Evolutionary conservation across 1,140 invertebrate genomes (phyloP).

Genomic region (Caerostris darwini): DNA sequence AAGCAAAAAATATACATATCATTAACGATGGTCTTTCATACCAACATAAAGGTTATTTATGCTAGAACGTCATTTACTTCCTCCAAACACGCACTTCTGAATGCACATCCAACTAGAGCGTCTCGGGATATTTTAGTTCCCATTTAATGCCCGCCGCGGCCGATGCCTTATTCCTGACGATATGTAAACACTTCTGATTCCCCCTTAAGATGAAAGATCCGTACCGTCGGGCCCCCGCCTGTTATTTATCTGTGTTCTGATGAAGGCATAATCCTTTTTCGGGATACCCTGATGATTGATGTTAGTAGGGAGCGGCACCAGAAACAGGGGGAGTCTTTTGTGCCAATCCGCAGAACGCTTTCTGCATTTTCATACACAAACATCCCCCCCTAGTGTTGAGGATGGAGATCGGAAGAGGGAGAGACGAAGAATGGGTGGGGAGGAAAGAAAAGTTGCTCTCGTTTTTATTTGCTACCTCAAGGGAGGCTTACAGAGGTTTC

Average conservation of each 20-base stretch:
- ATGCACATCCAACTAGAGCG: not conserved
- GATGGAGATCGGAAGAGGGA: not conserved
- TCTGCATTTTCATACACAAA: conserved; percentile 15
- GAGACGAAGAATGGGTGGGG: conserved; percentile 17
- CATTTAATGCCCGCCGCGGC: no score
- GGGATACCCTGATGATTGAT: conserved; percentile 45
- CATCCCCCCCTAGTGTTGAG: not conserved
- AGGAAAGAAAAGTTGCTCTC: not conserved
- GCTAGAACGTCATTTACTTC: no score
- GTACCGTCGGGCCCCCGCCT: not conserved
- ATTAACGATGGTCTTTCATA: not conserved
- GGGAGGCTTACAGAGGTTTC: not conserved
- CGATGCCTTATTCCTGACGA: no score
- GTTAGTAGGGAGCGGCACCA: not conserved
- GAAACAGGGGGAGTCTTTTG: conserved; percentile 11
- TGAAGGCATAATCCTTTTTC: conserved; percentile 54
- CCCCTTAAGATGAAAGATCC: conserved; percentile 2
- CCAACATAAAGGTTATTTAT: no score
- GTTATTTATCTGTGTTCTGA: not conserved
- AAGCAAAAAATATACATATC: no score
- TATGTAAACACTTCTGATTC: not conserved
- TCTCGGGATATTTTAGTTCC: not conserved
- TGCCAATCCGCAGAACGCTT: conserved; percentile 8
- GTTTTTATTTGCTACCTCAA: not conserved
- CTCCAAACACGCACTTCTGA: not conserved